phyloP scores from a whole-genome alignment of 1,140 invertebrate genomes.

The Belonocnema kinseyi region DNA sequence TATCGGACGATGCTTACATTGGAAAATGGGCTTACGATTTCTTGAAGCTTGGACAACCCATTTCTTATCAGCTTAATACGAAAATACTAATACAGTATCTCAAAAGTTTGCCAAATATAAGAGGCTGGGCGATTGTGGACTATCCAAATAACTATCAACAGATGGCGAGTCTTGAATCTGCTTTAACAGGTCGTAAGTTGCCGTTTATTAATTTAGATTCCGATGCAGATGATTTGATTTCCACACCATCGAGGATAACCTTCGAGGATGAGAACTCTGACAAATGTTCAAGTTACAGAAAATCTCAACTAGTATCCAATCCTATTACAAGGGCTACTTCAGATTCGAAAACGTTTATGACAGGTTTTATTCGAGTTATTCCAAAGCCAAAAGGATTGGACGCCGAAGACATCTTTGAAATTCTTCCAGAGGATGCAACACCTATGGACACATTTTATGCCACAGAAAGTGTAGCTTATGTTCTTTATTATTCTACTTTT shows the following conservation, averaged over 20 bases:
- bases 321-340: constrained; percentile 61
- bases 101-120: constrained; percentile 71
- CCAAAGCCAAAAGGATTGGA: constrained; percentile 67
- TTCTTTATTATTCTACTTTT: constrained; percentile 76
- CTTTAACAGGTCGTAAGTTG: constrained; percentile 68
- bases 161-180: constrained; percentile 77
- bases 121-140: constrained; percentile 80
- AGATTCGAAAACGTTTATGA: constrained; percentile 73
- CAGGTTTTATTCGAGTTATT: constrained; percentile 75
- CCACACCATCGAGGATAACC: constrained; percentile 24
- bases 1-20: constrained; percentile 74
- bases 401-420: constrained; percentile 71
- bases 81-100: constrained; percentile 79
- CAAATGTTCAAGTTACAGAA: constrained; percentile 44
- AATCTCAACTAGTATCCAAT: constrained; percentile 73
- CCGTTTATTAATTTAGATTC: constrained; percentile 34
- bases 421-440: constrained; percentile 70
- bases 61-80: constrained; percentile 76
- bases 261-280: constrained; percentile 66
- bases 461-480: constrained; percentile 75
- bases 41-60: constrained; percentile 73
- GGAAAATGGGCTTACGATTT: constrained; percentile 77
- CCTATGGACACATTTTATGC: constrained; percentile 78
- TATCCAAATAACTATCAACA: constrained; percentile 78
- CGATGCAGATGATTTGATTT: too few species aligned